Conservation (phyloP, 2,888 invertebrate species). For the Lydus trimaculatus region DNA sequence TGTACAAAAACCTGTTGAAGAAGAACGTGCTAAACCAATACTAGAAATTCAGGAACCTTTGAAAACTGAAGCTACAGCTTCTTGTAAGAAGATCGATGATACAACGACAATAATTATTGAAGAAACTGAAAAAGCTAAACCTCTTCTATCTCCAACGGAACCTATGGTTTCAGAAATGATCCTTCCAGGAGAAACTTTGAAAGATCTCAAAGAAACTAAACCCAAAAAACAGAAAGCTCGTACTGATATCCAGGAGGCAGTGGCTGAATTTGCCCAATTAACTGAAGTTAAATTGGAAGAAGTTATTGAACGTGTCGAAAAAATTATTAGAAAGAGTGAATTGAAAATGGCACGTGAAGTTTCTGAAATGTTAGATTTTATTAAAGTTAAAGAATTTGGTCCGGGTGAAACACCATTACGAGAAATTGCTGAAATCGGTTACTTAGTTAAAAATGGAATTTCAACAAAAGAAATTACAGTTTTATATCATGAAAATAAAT, state of each 20-base stretch:
- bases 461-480: constrained; percentile 78
- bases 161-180: constrained; percentile 67
- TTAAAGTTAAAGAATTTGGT: constrained; percentile 81
- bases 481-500: constrained; percentile 79
- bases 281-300: constrained; percentile 65
- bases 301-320: constrained; percentile 65
- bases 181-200: constrained; percentile 64
- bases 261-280: constrained; percentile 57
- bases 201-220: constrained; percentile 59
- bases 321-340: constrained; percentile 65
- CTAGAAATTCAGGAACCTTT: constrained; percentile 68
- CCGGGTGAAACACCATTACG: constrained; percentile 79
- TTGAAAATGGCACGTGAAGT: constrained; percentile 75
- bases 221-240: constrained; percentile 51
- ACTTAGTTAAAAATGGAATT: constrained; percentile 77
- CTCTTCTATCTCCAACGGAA: constrained; percentile 65
- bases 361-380: constrained; percentile 74
- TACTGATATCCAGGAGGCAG: constrained; percentile 49
- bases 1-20: constrained; percentile 54
- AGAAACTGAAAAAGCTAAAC: constrained; percentile 61
- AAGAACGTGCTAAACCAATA: constrained; percentile 63
- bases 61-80: constrained; percentile 68
- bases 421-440: constrained; percentile 84
- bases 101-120: constrained; percentile 57
- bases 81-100: constrained; percentile 69